A percentile compares a stretch with the other conserved stretches of the same genome.
These are phyloP conservation scores for Caenorhabditis remanei DNA, from an alignment of 1,140 invertebrate species.

Conservation along the genomic window DNA sequence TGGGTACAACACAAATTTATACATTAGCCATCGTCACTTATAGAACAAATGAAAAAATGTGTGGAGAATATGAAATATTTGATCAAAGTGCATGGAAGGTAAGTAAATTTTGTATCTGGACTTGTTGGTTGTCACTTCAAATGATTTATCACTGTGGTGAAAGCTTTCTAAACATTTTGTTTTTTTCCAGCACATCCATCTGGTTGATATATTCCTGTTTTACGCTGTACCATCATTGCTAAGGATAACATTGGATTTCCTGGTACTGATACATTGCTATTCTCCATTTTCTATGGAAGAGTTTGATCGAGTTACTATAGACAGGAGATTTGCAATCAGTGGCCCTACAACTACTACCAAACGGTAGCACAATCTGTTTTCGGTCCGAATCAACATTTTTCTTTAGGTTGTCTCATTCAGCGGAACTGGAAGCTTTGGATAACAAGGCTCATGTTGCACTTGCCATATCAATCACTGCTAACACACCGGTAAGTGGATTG, in stretches of 20 bases:
- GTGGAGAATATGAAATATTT: conserved; percentile 66
- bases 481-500: background rate
- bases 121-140: background rate
- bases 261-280: conserved; percentile 73
- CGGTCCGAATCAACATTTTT: background rate
- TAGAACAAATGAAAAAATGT: conserved; percentile 66
- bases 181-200: conserved; percentile 68
- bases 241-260: conserved; percentile 69
- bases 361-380: background rate
- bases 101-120: background rate
- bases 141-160: background rate
- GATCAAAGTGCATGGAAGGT: conserved; percentile 42
- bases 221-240: conserved; percentile 73
- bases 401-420: background rate
- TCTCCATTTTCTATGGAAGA: conserved; percentile 64
- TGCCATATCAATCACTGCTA: conserved; percentile 27
- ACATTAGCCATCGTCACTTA: conserved; percentile 71
- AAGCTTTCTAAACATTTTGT: background rate
- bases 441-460: conserved; percentile 19
- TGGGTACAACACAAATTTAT: conserved; percentile 68
- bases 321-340: conserved; percentile 20
- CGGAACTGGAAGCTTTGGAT: background rate
- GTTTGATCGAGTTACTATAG: conserved; percentile 46
- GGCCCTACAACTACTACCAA: background rate
- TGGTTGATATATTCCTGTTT: conserved; percentile 71